Evolutionary conservation across 1,140 invertebrate species (phyloP), one percentile per base, ranked within the genome.

Genomic region (Thaumetopoea pityocampa): DNA sequence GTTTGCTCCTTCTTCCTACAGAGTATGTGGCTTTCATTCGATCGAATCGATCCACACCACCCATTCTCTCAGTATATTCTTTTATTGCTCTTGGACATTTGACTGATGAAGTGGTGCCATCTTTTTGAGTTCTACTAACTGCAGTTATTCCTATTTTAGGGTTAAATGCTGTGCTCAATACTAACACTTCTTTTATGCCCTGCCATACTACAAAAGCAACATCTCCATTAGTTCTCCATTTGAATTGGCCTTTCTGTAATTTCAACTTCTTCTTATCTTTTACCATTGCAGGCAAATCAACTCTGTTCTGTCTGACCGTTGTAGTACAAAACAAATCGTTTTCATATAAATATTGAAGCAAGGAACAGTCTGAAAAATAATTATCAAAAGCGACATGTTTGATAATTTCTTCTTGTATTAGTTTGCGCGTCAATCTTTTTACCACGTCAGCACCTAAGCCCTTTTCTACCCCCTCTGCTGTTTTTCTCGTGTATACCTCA

Each of bases 401-500:
- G 18, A 66, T 60, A 20, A 67, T 42, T 37, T 56, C 35, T 22
- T 52, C 28, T 38, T 36, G 34, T 44, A 12, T 53, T 38, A 48
- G 35, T 37, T 47, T 53, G 32, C 32, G 44, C 37, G 43, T 61
- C 46, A 73, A 49, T 58, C 58, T 60, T 19, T 42, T 47, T 45
- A 79, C 65, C 27, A 78, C 63, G 42, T 67, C 56, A 45, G 42
- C 48, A 17, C 69, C 73, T 51, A 85, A 52, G 10, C 54, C 33
- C 40, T 51, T 67, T 41, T 52, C 43, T 44, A 48, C 50, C 43
- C 62, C 51, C 33, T 52, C 47, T 35, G 33, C 51, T 46, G 41
- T 36, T 61, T 81, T 84, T 1, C 85, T 82, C 9, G 64, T 73
- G 51, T 87, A 84, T 7, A 86, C 62, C 34, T 83, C 46, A 61